These are phyloP conservation scores for Spisula solida DNA, from an alignment of 2,888 invertebrate species.

Conservation along the genomic window DNA sequence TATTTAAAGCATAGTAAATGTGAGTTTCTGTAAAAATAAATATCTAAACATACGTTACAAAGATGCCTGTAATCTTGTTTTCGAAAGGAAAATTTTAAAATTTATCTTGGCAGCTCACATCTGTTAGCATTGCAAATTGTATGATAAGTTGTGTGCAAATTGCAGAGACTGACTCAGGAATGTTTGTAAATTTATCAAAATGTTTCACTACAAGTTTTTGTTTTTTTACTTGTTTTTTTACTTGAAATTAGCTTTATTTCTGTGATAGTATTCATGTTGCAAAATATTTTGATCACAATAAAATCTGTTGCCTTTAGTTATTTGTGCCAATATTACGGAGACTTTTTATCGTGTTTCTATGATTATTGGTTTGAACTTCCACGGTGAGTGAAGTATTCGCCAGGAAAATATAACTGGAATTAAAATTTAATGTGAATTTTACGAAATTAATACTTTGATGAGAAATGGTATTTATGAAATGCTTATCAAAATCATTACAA, in stretches of 20 bases:
- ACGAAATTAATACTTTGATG: too few relatives aligned
- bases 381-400: neutral
- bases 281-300: slow-evolving; percentile 8
- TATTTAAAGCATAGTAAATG: too few relatives aligned
- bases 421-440: slow-evolving; percentile 4
- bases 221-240: neutral
- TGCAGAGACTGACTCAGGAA: neutral
- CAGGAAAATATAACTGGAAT: neutral
- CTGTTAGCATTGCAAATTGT: neutral
- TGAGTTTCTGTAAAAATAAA: neutral
- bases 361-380: neutral
- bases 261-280: neutral
- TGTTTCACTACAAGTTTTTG: neutral
- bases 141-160: neutral
- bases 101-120: slow-evolving; percentile 16
- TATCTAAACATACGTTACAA: neutral
- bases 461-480: too few relatives aligned
- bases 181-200: neutral
- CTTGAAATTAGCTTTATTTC: slow-evolving; percentile 22
- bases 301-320: neutral
- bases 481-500: too few relatives aligned
- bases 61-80: neutral
- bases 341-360: neutral
- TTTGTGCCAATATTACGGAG: neutral
- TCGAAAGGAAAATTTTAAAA: neutral